Base-by-base conservation (phyloP, 2,797 vertebrate genomes). In the Danio jaintianensis region DNA sequence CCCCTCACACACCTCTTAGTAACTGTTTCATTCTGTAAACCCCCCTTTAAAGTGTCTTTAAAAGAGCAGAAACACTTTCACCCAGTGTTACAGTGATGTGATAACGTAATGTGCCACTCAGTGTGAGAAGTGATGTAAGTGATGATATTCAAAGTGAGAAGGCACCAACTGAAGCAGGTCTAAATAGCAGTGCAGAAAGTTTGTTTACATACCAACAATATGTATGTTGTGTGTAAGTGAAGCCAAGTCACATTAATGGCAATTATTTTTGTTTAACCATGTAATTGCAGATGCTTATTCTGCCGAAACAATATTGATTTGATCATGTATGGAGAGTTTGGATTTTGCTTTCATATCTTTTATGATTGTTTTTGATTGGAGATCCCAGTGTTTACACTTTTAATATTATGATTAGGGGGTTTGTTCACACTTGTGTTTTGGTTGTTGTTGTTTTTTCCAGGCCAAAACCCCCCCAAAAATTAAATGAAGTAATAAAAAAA, bases 21-120 rank as follows among this genome's bases (percentile, higher is more conserved):
- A 62, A 75, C 53, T 63, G 45, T 47, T 78, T 71, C 7, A 15
- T 18, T 75, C 5, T 36, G 53, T 62, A 64, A 72, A 72, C 16
- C 72, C 72, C 29, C 61, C 40, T 70, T 12, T n/a, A 59, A 66
- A 66, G 38, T 58, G 12, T 47, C 22, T 47, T 42, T 53, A 42
- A n/a, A 47, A 16, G 40, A 45, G n/a, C 47, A 13, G 5, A 38
- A 74, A 79, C 40, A 9, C n/a, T 42, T 4, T 18, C 18, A 16
- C 15, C 56, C 13, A 12, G n/a, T 75, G 16, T 50, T 53, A 59
- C 42, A n/a, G 10, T 43, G 50, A 71, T n/a, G 42, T n/a, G 42
- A 45, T 8, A 7, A 40, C 40, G 13, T 4, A 48, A 43, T 13
- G n/a, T 38, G 15, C 42, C 40, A 56, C 70, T 69, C 43, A 48